A percentile compares a stretch with the other conserved stretches of the same genome.
phyloP scores from a whole-genome alignment of 2,113 vertebrate genomes.

The Ahaetulla prasina region DNA sequence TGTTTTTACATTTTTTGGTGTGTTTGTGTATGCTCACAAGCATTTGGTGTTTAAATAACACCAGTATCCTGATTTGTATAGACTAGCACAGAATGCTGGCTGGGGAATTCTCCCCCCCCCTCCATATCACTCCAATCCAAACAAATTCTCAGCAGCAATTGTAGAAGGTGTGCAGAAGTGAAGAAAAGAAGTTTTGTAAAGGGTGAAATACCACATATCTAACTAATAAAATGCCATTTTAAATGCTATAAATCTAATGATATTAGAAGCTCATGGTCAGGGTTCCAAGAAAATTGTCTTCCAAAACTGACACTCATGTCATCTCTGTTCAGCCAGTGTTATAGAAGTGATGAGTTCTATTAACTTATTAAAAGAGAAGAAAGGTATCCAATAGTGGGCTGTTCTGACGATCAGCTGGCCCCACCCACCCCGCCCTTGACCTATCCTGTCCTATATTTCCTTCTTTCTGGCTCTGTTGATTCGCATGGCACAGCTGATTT shows the following conservation, averaged over 20 bases:
- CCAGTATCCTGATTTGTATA: background rate
- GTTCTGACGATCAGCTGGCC: too few relatives aligned
- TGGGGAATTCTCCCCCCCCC: too few relatives aligned
- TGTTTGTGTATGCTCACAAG: background rate
- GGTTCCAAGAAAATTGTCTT: too few relatives aligned
- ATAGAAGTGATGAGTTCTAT: background rate
- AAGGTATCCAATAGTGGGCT: background rate
- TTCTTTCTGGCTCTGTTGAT: too few relatives aligned
- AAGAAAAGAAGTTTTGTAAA: background rate
- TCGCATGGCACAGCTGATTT: too few relatives aligned
- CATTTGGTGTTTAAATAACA: background rate
- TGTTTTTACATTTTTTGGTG: background rate
- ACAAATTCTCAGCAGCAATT: background rate
- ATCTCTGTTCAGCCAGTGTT: background rate
- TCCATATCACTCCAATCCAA: background rate
- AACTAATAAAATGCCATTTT: background rate
- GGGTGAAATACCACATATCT: background rate
- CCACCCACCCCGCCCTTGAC: too few relatives aligned
- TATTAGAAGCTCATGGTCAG: background rate
- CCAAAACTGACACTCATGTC: too few relatives aligned
- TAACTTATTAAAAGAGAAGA: background rate
- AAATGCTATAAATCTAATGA: background rate
- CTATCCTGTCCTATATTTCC: too few relatives aligned
- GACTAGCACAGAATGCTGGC: too few relatives aligned
- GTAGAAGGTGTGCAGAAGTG: background rate